Conservation (phyloP, 2,113 vertebrate species). For the Phodopus roborovskii region DNA sequence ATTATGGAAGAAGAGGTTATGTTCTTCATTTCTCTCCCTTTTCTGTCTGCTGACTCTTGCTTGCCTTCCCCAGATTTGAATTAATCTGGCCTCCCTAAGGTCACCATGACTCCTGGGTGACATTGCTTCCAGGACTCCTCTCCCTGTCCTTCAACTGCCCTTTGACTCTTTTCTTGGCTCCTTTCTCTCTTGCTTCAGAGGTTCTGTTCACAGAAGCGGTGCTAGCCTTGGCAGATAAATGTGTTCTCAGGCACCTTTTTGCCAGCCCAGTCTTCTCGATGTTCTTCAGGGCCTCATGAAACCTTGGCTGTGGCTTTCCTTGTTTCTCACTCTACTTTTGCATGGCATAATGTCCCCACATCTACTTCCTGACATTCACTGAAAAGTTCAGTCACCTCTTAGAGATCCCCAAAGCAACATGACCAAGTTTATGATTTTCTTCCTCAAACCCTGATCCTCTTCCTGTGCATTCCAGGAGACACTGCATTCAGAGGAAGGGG, state of each 20-base stretch:
- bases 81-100: background rate
- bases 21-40: background rate
- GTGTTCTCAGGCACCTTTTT: background rate
- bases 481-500: background rate
- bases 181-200: constrained; percentile 21
- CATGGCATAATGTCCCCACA: background rate
- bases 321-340: background rate
- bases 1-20: background rate
- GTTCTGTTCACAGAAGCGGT: background rate
- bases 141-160: background rate
- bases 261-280: background rate
- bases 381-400: background rate
- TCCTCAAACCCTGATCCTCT: background rate
- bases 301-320: background rate
- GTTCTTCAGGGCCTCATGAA: background rate
- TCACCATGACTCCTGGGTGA: background rate
- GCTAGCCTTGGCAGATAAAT: background rate
- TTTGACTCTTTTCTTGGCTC: background rate
- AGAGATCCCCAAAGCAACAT: background rate
- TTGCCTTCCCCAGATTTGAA: background rate
- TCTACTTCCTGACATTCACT: background rate
- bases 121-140: background rate
- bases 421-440: background rate
- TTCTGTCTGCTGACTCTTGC: background rate
- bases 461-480: background rate